Base-by-base conservation (phyloP, 2,113 vertebrate genomes). In the Macquaria australasica region DNA sequence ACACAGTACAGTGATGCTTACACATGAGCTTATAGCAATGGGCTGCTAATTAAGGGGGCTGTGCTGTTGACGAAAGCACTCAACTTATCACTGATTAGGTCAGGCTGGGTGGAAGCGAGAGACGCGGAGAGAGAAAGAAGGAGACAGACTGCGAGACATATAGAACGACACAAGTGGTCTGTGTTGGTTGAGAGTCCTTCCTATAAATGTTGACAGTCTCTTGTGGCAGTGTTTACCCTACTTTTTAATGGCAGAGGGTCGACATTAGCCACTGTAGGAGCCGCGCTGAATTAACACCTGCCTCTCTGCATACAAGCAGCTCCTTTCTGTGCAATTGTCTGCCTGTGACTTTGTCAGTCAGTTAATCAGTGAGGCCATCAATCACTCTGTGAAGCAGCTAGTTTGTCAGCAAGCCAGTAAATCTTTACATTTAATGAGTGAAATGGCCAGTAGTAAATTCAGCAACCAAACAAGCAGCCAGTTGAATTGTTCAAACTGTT, bases 21-120 rank as follows among this genome's bases (percentile, higher is more conserved):
- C 88, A 88, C 82, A 90, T 83, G 71, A 82, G 90, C 91, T 93
- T 91, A 94, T 86, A 80, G 85, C 76, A 85, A 71, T 23, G 15
- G 77, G 80, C 79, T 72, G 88, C 83, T 94, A 93, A 94, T 94
- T 89, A 88, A 86, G 64, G 82, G 90, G 76, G 75, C 83, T 77
- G 85, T 3, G 45, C 86, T 91, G 88, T 90, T 92, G 93, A 93
- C 81, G 59, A 88, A 91, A 82, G 89, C 89, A 83, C 93, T 95
- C 88, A 77, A 88, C 87, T 74, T 72, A 75, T 83, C 63, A 10
- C 83, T 91, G 93, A 92, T 91, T 89, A 90, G 88, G 84, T 91
- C 87, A 73, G 81, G 55, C 77, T 11, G 81, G 83, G 67, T 85
- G 63, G 83, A 81, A 58, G 66, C 18, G 15, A 67, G 77, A 83